phyloP scores from a whole-genome alignment of 1,140 invertebrate genomes.

The Aphidius ervi region DNA sequence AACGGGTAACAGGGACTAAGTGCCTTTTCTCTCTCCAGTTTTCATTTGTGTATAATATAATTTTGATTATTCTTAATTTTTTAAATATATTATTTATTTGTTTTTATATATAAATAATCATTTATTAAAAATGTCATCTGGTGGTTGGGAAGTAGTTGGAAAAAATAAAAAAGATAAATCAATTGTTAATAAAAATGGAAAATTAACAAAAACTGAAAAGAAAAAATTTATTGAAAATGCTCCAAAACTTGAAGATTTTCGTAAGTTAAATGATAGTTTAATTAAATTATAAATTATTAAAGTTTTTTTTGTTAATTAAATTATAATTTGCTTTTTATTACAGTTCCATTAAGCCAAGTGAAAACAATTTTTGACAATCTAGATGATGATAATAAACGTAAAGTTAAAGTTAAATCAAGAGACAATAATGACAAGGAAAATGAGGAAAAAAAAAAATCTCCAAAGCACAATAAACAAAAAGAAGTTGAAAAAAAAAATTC shows the following conservation, averaged over 20 bases:
- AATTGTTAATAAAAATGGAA: constrained; percentile 51
- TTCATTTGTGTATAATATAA: no score
- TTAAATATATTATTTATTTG: constrained; percentile 13
- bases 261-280: constrained; percentile 47
- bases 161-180: constrained; percentile 66
- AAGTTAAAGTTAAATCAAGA: constrained; percentile 46
- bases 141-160: constrained; percentile 74
- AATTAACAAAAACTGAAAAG: constrained; percentile 58
- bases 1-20: background rate
- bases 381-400: constrained; percentile 49
- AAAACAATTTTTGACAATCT: constrained; percentile 51
- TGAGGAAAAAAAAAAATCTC: constrained; percentile 50
- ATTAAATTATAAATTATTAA: constrained; percentile 3
- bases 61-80: constrained; percentile 17
- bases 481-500: constrained; percentile 17
- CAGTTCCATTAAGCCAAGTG: constrained; percentile 52
- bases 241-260: constrained; percentile 62
- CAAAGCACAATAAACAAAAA: constrained; percentile 35
- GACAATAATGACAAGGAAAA: constrained; percentile 47
- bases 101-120: constrained; percentile 23
- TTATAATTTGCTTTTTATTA: constrained; percentile 17
- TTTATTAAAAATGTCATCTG: constrained; percentile 56
- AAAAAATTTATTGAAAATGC: constrained; percentile 57
- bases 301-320: no score
- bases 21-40: background rate